Evolutionary conservation across 30 jellyfish, hydroid and myxozoan species (phyloP), one percentile per base, ranked within the genome.

Genomic region (Aurelia sp.): DNA sequence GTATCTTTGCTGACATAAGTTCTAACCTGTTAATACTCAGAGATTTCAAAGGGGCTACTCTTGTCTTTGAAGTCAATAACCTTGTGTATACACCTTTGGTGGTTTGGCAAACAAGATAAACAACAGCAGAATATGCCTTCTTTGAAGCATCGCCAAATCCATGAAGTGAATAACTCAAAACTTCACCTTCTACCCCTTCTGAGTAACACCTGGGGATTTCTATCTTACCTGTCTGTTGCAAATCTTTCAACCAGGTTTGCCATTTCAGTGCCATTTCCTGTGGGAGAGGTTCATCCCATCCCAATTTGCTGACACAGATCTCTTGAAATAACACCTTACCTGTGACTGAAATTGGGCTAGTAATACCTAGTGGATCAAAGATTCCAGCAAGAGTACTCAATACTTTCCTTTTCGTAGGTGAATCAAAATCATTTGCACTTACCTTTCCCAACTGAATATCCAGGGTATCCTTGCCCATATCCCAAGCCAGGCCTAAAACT

Each of bases 21-120:
- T 81, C 83, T 15, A 81, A 59, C 15, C 91, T 52, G 17, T 83
- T 83, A 27, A 81, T 81, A 27, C 76, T 47, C 13, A 70, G 66
- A 15, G 4, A 35, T n/a, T 81, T 81, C 64, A 70, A 47, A 12
- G 91, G 91, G 9, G 91, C 91, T 18, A 66, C 76, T 33, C 88
- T 60, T 40, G 88, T 60, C 51, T 77, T 77, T 15, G 85, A 68
- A 53, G 72, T 27, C 21, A 81, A 9, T 18, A 81, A 18, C 22
- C 16, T 51, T 27, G 58, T 20, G 33, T 48, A 57, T 31, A 21
- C 52, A 20, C 85, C 73, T 48, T 74, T 48, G 15, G 73, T 59
- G 16, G 85, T 48, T 74, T 74, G 73, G 30, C 18, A 47, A 6
- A 74, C 85, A 48, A 74, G 73, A 55, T 52, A 74, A 27, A 74